These are phyloP conservation scores for Tolypeutes matacus DNA, from an alignment of 2,797 vertebrate species.

Conservation along the genomic window DNA sequence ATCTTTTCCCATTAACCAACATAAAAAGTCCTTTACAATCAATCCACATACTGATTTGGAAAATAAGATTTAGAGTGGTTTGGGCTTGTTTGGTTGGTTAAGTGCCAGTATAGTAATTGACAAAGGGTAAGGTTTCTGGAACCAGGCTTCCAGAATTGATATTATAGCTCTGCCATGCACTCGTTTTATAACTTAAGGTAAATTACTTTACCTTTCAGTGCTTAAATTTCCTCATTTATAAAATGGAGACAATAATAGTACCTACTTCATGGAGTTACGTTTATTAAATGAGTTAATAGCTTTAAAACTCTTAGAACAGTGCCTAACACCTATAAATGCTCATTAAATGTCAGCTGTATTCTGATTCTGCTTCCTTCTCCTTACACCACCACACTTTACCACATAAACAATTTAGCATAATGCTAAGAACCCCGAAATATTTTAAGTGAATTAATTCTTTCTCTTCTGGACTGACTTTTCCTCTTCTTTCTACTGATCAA, in stretches of 20 bases:
- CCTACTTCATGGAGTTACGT: too few relatives aligned
- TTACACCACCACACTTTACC: not conserved
- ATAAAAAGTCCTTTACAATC: not conserved
- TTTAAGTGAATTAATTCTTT: not conserved
- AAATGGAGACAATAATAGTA: not conserved
- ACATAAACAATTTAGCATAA: not conserved
- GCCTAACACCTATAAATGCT: not conserved
- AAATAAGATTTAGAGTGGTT: not conserved
- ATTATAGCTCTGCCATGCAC: not conserved
- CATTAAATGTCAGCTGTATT: not conserved
- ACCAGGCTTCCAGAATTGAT: not conserved
- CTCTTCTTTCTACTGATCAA: not conserved
- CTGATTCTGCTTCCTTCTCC: not conserved
- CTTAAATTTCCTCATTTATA: not conserved
- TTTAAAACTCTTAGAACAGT: not conserved
- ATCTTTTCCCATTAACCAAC: not conserved
- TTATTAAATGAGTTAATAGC: too few relatives aligned
- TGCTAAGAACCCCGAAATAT: not conserved
- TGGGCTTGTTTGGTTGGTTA: not conserved
- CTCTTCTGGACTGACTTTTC: not conserved
- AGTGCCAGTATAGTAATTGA: not conserved
- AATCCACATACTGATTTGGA: not conserved
- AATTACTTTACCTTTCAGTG: not conserved
- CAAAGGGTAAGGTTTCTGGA: not conserved
- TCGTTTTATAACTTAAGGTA: not conserved